These are phyloP conservation scores for Chalcosyrphus nemorum DNA, from an alignment of 2,888 invertebrate genomes.

Conservation along the genomic window DNA sequence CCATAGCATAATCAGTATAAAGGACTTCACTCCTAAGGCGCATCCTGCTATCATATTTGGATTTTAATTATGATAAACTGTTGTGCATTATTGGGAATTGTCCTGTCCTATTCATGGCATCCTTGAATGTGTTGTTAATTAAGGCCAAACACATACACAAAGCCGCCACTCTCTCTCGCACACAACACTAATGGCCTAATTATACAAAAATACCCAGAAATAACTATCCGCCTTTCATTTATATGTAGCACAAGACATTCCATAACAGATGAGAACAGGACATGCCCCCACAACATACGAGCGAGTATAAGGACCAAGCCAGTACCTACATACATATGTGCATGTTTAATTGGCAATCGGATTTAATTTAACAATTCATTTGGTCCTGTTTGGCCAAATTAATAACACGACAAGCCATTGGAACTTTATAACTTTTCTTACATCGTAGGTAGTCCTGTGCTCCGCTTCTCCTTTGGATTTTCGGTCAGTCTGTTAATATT, in stretches of 20 bases:
- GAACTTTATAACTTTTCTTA: constrained; percentile 53
- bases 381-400: constrained; percentile 48
- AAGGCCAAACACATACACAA: background rate
- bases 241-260: background rate
- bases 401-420: constrained; percentile 39
- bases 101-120: constrained; percentile 10
- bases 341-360: constrained; percentile 63
- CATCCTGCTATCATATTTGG: constrained; percentile 39
- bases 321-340: constrained; percentile 41
- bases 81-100: constrained; percentile 43
- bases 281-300: background rate
- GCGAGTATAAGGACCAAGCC: too few relatives aligned
- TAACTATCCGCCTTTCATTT: background rate
- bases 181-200: constrained; percentile 56
- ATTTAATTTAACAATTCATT: constrained; percentile 69
- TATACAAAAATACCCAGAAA: constrained; percentile 40
- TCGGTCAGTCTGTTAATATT: constrained; percentile 48
- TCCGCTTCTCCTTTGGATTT: background rate
- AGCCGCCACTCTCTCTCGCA: background rate
- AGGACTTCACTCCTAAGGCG: constrained; percentile 17
- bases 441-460: too few relatives aligned
- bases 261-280: constrained; percentile 4
- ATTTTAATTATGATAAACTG: constrained; percentile 68
- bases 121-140: constrained; percentile 47
- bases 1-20: background rate